Conservation (phyloP, 2,888 invertebrate genomes). For the Drosophila crucigera region DNA sequence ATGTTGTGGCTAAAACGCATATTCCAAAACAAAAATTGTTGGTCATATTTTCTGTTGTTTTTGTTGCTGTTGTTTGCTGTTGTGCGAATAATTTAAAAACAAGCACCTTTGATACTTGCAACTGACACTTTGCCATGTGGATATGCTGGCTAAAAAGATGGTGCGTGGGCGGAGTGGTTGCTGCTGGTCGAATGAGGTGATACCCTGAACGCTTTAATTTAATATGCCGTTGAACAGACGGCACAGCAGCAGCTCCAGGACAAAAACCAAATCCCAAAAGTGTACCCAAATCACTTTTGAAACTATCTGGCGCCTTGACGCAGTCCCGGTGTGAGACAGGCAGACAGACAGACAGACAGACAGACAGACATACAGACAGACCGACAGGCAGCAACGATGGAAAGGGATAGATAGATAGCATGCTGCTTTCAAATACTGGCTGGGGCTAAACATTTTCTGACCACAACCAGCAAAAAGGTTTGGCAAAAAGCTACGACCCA, state of each 20-base stretch:
- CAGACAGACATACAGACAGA: constrained; percentile 13
- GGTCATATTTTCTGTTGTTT: constrained; percentile 51
- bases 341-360: constrained; percentile 6
- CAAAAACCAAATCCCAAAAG: constrained; percentile 75
- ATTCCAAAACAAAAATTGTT: constrained; percentile 71
- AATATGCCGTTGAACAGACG: constrained; percentile 76
- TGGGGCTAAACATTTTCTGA: constrained; percentile 65
- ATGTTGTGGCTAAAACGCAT: constrained; percentile 72
- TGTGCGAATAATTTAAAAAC: constrained; percentile 75
- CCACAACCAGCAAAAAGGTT: constrained; percentile 69
- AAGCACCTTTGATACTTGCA: constrained; percentile 81
- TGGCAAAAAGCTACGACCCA: constrained; percentile 52
- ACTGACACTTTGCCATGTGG: constrained; percentile 67
- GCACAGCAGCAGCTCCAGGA: constrained; percentile 10
- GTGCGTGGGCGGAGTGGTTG: not conserved
- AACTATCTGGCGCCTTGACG: constrained; percentile 78
- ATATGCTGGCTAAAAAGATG: not conserved
- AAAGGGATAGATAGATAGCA: constrained; percentile 9
- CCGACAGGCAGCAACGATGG: not conserved
- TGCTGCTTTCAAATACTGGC: constrained; percentile 26
- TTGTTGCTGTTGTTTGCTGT: constrained; percentile 21
- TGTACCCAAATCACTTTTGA: constrained; percentile 82
- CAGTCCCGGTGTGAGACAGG: constrained; percentile 39
- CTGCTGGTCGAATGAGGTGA: constrained; percentile 49
- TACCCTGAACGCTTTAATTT: constrained; percentile 75